Evolutionary conservation across 2,113 vertebrate genomes (phyloP).

Genomic region (Eulemur macaco): DNA sequence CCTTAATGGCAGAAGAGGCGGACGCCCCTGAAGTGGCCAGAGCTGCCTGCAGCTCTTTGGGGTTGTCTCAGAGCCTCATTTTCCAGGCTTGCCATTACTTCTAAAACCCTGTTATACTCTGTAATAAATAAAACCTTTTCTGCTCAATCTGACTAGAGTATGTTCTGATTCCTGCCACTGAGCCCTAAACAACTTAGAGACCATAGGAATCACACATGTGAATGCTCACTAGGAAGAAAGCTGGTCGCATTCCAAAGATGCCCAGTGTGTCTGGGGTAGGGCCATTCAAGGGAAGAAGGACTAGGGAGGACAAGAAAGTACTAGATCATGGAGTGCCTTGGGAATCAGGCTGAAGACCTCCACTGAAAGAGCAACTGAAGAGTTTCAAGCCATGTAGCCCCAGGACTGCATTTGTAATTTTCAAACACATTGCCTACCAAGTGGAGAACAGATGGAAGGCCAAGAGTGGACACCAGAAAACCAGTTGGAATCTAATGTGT

Average conservation of each 20-base stretch:
- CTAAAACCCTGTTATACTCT: background rate
- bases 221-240: background rate
- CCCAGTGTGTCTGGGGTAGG: fast-evolving
- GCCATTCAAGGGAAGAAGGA: background rate
- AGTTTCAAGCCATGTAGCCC: background rate
- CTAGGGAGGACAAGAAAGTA: background rate
- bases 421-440: background rate
- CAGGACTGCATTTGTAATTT: background rate
- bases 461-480: background rate
- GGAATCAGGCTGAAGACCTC: background rate
- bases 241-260: background rate
- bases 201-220: background rate
- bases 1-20: background rate
- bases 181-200: background rate
- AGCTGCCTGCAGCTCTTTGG: background rate
- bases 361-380: background rate
- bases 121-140: background rate
- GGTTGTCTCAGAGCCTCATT: background rate
- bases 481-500: background rate
- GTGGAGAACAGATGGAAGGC: background rate
- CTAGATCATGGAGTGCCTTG: background rate
- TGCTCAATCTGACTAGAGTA: background rate
- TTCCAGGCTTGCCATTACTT: background rate
- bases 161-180: background rate
- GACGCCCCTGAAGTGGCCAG: background rate